Base-by-base conservation (phyloP, 2,797 vertebrate species). In the Gallinago solitaria region DNA sequence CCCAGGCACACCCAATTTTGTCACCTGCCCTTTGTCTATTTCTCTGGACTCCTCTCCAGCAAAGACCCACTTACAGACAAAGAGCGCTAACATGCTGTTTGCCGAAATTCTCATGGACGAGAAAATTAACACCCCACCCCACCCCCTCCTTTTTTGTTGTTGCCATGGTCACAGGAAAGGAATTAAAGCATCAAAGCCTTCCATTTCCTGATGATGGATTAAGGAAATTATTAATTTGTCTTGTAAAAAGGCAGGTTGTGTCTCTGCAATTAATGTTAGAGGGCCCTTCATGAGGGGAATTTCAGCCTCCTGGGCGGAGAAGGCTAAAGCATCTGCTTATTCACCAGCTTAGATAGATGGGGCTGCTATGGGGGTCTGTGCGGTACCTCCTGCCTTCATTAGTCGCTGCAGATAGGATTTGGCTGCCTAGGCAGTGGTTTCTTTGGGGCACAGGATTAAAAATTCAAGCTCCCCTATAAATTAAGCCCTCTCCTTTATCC, bases 151-250 rank as follows among this genome's bases (percentile, higher is more conserved):
- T 81, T 93, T 94, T 95, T 92, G 48, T 96, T 94, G 96, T 97
- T 97, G 93, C 96, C 95, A 96, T 96, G 94, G 96, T 95, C 96
- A 97, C 96, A 87, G 75, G 83, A 93, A 92, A 92, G 88, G 96
- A 97, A 96, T 97, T 97, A 97, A 97, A 96, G 79, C 93, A 96
- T 94, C 92, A 96, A 97, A 95, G 95, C 93, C 76, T 96, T 79
- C 92, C 73, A 80, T 75, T 94, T 97, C 78, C 90, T 21, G 23
- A 95, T 97, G 96, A 86, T 92, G 91, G 87, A 96, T 93, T 97
- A 97, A 93, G 76, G 92, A 95, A 96, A 96, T 90, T 92, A 97
- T 95, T 96, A 95, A 89, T 97, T 97, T 97, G 86, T 96, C 68
- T 95, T 96, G 78, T 39, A 91, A 77, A 90, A 97, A 95, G 84